Evolutionary conservation across 2,797 vertebrate genomes (phyloP).

Genomic region (Halcyon badia): DNA sequence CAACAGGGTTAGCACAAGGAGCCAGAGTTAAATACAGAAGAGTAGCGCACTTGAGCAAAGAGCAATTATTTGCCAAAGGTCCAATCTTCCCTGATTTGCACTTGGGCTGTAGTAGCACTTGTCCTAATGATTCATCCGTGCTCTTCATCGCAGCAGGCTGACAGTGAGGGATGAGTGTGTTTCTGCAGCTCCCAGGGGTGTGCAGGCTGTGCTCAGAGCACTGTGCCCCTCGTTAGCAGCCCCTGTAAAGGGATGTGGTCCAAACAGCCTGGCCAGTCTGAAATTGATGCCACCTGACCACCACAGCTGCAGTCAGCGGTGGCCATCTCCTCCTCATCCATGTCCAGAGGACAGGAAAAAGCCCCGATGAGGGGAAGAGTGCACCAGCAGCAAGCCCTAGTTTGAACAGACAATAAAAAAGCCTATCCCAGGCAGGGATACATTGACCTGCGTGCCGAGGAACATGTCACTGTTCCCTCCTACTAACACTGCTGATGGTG

Average conservation of each 20-base stretch:
- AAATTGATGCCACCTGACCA: background rate
- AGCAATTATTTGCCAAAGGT: constrained; percentile 41
- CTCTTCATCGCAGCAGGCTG: constrained; percentile 9
- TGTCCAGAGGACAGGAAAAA: background rate
- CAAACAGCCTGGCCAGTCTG: background rate
- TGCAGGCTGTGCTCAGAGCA: background rate
- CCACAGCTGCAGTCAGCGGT: fast-evolving
- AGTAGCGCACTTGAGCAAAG: background rate
- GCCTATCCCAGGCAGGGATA: background rate
- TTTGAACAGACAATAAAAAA: background rate
- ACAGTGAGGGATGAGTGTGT: background rate
- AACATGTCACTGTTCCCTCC: background rate
- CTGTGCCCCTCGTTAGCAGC: background rate
- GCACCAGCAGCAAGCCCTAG: background rate
- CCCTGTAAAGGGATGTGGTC: background rate
- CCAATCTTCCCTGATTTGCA: constrained; percentile 58
- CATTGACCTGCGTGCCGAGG: fast-evolving
- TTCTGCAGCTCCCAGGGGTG: background rate
- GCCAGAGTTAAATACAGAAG: background rate
- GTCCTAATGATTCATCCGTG: constrained; percentile 31
- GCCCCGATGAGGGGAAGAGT: fast-evolving
- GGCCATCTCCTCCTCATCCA: background rate
- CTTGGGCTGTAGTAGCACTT: constrained; percentile 65
- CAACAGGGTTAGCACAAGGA: background rate
- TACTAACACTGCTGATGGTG: fast-evolving